Conservation (phyloP, 2,888 invertebrate genomes). For the Mythimna albipuncta region DNA sequence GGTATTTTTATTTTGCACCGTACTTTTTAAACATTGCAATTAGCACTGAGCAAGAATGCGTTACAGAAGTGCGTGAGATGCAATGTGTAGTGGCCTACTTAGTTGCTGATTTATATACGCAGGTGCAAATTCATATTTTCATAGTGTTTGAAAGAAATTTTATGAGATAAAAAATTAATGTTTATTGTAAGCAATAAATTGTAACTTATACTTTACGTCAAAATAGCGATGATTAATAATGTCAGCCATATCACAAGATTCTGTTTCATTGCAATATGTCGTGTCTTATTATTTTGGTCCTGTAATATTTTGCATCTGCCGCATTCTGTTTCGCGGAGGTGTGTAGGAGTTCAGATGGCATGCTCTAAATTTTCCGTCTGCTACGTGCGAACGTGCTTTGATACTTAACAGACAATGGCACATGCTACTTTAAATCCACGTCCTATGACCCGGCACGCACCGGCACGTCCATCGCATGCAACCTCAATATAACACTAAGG, state of each 20-base stretch:
- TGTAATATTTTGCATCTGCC: slow-evolving; percentile 17
- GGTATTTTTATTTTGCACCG: background rate
- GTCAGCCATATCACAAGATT: background rate
- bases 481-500: slow-evolving; percentile 32
- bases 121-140: slow-evolving; percentile 19
- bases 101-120: slow-evolving; percentile 12
- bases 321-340: slow-evolving; percentile 8
- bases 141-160: background rate
- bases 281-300: slow-evolving; percentile 8
- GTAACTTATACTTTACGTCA: background rate
- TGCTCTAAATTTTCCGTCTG: slow-evolving; percentile 30
- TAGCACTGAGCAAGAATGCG: slow-evolving; percentile 49
- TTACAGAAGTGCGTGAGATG: slow-evolving; percentile 53
- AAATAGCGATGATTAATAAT: slow-evolving; percentile 1
- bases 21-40: slow-evolving; percentile 38
- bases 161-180: background rate
- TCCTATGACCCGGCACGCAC: slow-evolving; percentile 26
- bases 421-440: slow-evolving; percentile 23
- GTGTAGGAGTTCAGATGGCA: slow-evolving; percentile 35
- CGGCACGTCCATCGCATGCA: slow-evolving; percentile 36
- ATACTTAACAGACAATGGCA: slow-evolving; percentile 26
- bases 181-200: background rate
- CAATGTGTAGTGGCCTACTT: slow-evolving; percentile 47
- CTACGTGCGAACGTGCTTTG: slow-evolving; percentile 35
- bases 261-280: background rate